Percentiles rank a stretch among this genome's conserved stretches.
These are phyloP conservation scores for Harpagus bidentatus DNA, from an alignment of 2,113 vertebrate genomes.

Conservation along the genomic window DNA sequence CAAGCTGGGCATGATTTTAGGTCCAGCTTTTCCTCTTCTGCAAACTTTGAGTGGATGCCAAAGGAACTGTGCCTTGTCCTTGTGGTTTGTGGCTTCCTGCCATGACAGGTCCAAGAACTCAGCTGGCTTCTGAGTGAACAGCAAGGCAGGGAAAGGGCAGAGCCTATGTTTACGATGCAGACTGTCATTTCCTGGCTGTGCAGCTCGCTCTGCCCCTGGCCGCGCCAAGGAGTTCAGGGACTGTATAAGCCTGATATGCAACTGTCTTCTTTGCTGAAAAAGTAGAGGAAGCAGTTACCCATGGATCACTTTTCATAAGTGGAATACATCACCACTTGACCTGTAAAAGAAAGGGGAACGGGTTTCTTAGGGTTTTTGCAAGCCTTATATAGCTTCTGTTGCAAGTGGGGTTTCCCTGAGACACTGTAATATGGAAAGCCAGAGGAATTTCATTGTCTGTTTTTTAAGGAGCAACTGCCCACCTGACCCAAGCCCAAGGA, in stretches of 20 bases:
- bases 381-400: not conserved
- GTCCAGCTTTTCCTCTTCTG: not conserved
- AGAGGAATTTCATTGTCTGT: not conserved
- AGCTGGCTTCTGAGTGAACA: not conserved
- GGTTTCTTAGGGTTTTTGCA: not conserved
- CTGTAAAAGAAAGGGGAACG: not conserved
- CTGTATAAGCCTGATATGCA: not conserved
- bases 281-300: not conserved
- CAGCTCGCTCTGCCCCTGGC: not conserved
- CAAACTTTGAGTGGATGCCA: not conserved
- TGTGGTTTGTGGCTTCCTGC: not conserved
- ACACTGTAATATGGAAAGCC: not conserved
- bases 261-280: not conserved
- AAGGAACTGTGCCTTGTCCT: not conserved
- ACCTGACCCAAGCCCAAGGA: not conserved
- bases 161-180: not conserved
- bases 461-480: not conserved
- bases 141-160: not conserved
- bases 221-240: not conserved
- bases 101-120: not conserved
- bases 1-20: not conserved
- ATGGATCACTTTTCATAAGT: not conserved
- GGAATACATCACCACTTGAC: not conserved
- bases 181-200: not conserved
- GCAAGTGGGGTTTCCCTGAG: accelerated